Conservation (phyloP, 2,888 invertebrate genomes). For the Aphodius granarius region DNA sequence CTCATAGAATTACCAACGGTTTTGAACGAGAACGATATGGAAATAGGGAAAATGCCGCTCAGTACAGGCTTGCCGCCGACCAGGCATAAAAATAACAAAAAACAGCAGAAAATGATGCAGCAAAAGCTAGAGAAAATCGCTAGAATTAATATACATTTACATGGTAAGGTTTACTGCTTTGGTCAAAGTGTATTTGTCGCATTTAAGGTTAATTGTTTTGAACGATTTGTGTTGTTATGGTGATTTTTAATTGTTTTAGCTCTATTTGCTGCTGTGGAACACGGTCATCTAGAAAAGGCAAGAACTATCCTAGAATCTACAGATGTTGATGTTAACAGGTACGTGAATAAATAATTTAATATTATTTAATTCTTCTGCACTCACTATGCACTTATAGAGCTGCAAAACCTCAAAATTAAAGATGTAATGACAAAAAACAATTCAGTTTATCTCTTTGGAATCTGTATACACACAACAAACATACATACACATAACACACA, state of each 20-base stretch:
- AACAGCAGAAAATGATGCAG: conserved; percentile 69
- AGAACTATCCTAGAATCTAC: conserved; percentile 89
- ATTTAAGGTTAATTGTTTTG: background rate
- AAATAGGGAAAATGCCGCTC: conserved; percentile 53
- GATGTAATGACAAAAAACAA: no score
- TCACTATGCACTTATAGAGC: background rate
- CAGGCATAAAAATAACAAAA: conserved; percentile 61
- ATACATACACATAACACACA: no score
- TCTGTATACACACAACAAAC: no score
- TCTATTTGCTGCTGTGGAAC: conserved; percentile 92
- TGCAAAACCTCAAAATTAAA: no score
- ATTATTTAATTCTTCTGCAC: background rate
- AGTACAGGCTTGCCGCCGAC: conserved; percentile 58
- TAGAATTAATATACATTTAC: conserved; percentile 80
- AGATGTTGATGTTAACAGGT: conserved; percentile 94
- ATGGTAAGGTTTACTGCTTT: conserved; percentile 64
- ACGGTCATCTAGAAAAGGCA: conserved; percentile 91
- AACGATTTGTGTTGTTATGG: conserved; percentile 8
- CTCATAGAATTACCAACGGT: conserved; percentile 61
- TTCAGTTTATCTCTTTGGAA: background rate
- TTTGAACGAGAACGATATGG: conserved; percentile 58
- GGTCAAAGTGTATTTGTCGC: background rate
- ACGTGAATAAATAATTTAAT: conserved; percentile 37
- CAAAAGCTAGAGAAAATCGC: conserved; percentile 75
- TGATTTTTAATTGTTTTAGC: conserved; percentile 66